Base-by-base conservation (phyloP, 2,113 vertebrate species). In the Ammodytes marinus region DNA sequence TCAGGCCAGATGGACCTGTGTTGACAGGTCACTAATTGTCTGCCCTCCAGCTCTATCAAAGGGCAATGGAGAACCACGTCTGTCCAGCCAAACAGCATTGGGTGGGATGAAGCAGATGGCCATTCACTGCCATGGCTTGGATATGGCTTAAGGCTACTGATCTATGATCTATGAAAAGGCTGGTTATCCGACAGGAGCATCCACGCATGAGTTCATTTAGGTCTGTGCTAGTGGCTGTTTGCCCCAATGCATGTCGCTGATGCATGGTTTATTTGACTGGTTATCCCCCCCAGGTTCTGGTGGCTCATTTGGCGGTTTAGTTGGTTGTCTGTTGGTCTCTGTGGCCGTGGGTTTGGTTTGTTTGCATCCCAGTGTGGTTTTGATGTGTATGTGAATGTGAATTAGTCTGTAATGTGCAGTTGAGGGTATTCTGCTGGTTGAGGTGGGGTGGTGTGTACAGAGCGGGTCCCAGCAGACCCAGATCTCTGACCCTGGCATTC, bases 401-500 rank as follows among this genome's bases (percentile, higher is more conserved):
- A 67, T 67, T 59, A 69, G 77, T 77, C 12, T 76, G 58, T 67
- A 67, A 27, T 79, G 79, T 84, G 79, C 78, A 27, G 76, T 82
- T 82, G 67, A 64, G 83, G 88, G 77, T 87, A 84, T 87, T 88
- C 79, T 90, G 61, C 74, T 82, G 87, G 87, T 77, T 85, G 87
- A 93, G 88, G 91, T 80, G 71, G 89, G 92, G 89, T 90, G 61
- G 68, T 94, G 94, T 94, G 94, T 94, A 94, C 92, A 93, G 89
- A 92, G 90, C 55, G 87, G 91, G 89, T 94, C 92, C 92, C 92
- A 93, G 84, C 91, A 94, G 92, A 93, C 90, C 91, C 87, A 78
- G 82, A 94, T 94, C 92, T 90, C 91, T 95, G 94, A 95, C 93
- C 92, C 84, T 91, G 82, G 80, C 91, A 95, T 95, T 95, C 94